Conservation (phyloP, 2,888 invertebrate species). For the Nymphalis urticae region DNA sequence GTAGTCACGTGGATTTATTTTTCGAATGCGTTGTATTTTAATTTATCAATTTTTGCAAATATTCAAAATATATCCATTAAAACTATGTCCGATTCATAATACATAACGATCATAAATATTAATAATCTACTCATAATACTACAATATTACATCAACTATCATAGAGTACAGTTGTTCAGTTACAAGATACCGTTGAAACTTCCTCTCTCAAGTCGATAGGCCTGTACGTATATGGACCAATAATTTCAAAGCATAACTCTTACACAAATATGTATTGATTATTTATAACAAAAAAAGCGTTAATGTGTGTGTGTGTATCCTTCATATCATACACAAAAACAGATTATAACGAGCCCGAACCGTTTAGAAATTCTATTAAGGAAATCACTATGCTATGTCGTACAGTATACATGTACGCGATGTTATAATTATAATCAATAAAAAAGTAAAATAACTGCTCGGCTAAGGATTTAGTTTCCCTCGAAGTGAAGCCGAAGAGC, state of each 20-base stretch:
- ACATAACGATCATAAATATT: constrained; percentile 8
- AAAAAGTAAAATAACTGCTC: too few species aligned
- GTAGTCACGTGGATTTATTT: too few species aligned
- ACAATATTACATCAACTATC: constrained; percentile 3
- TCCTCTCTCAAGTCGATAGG: background rate
- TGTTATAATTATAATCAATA: too few species aligned
- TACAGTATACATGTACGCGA: background rate
- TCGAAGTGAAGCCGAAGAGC: too few species aligned
- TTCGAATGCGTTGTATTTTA: too few species aligned
- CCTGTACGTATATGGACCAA: constrained; percentile 10
- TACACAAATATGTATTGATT: constrained; percentile 16
- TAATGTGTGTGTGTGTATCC: constrained; percentile 2
- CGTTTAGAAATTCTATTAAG: constrained; percentile 3
- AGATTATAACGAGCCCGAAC: background rate
- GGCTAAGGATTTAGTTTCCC: too few species aligned
- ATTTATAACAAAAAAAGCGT: constrained; percentile 12
- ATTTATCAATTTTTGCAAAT: too few species aligned
- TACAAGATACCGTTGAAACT: constrained; percentile 15
- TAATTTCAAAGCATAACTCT: constrained; percentile 20
- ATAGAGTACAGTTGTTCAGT: constrained; percentile 5
- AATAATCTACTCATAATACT: constrained; percentile 9
- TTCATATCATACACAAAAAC: background rate
- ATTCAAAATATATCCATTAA: background rate
- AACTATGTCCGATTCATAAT: constrained; percentile 2
- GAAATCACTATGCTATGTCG: background rate